Percentiles rank a stretch among this genome's conserved stretches.
Conservation (phyloP, 2,888 invertebrate species). For the Tineola bisselliella region DNA sequence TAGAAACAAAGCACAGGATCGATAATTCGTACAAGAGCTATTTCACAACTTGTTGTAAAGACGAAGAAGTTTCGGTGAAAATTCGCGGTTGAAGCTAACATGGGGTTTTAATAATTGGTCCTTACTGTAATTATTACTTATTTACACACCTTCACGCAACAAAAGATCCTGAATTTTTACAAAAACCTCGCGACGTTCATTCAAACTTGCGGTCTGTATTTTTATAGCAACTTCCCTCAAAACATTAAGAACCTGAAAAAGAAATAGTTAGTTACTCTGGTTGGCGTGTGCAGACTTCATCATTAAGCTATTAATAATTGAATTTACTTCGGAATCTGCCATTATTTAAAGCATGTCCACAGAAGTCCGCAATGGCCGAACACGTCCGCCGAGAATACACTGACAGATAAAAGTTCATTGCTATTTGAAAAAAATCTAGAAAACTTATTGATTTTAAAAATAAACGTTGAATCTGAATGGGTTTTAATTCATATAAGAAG, state of each 20-base stretch:
- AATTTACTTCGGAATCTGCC: conserved; percentile 74
- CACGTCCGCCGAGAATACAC: background rate
- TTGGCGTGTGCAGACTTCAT: background rate
- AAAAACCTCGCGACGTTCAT: conserved; percentile 73
- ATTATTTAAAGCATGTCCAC: conserved; percentile 33
- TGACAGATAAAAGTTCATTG: background rate
- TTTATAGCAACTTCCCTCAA: conserved; percentile 78
- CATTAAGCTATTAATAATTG: background rate
- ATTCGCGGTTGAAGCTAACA: background rate
- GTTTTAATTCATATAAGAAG: background rate
- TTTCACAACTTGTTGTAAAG: conserved; percentile 1
- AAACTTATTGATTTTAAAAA: background rate
- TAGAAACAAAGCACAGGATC: background rate
- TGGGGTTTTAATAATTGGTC: no score
- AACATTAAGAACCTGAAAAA: conserved; percentile 70
- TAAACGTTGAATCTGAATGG: background rate
- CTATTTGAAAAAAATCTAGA: background rate
- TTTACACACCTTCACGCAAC: conserved; percentile 74
- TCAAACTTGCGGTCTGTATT: conserved; percentile 78
- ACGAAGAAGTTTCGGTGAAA: conserved; percentile 9
- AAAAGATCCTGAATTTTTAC: conserved; percentile 76
- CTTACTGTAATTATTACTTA: no score
- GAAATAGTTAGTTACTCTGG: conserved; percentile 11
- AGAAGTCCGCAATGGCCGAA: background rate
- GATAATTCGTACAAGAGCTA: background rate